Conservation (phyloP, 2,888 invertebrate species). For the Lottia scabra region DNA sequence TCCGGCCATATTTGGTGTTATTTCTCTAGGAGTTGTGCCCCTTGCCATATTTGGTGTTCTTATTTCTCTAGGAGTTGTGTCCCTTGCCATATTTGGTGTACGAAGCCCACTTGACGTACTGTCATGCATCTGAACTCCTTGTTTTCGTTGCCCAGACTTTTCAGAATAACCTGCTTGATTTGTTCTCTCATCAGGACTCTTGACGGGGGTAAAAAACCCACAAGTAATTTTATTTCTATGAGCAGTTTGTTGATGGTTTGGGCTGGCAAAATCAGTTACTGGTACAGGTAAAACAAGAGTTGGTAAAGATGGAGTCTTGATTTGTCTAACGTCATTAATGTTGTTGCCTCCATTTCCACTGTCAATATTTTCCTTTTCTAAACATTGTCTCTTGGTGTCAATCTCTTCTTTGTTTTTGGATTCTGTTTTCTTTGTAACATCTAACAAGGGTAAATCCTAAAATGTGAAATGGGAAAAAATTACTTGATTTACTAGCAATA, state of each 20-base stretch:
- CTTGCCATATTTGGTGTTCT: no score
- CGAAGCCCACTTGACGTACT: no score
- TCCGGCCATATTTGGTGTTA: not conserved
- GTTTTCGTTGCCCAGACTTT: no score
- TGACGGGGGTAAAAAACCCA: not conserved
- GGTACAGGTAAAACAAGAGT: not conserved
- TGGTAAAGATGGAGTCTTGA: not conserved
- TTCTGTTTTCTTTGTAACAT: constrained; percentile 23
- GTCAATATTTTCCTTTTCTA: not conserved
- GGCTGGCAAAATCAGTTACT: not conserved
- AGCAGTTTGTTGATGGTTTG: not conserved
- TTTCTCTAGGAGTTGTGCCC: no score
- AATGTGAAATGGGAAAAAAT: constrained; percentile 1
- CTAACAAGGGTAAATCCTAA: constrained; percentile 36
- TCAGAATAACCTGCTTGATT: no score
- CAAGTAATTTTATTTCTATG: not conserved
- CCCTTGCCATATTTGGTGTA: no score
- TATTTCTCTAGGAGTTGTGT: no score
- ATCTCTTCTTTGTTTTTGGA: not conserved
- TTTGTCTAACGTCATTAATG: not conserved
- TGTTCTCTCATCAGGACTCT: not conserved
- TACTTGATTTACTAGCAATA: no score
- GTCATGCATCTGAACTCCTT: no score
- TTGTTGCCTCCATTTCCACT: no score
- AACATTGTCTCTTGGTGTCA: not conserved